Evolutionary conservation across 2,797 vertebrate species (phyloP).

Genomic region (Clarias fuscus): DNA sequence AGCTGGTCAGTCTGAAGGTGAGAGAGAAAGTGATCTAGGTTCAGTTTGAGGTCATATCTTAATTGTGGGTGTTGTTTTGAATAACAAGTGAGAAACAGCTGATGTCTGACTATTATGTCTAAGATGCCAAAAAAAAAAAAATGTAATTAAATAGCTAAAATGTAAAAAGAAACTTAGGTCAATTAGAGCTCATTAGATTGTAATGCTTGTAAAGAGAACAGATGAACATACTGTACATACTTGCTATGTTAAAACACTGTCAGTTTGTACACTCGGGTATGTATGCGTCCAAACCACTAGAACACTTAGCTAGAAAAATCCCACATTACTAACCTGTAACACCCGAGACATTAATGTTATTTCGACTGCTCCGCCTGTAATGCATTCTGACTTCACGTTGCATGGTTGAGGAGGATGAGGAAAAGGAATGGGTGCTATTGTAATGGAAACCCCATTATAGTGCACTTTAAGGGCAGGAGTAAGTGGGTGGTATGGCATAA

Average conservation of each 20-base stretch:
- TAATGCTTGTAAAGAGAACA: background rate
- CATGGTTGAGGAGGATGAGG: conserved; percentile 47
- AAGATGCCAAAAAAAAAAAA: background rate
- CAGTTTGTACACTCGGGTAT: conserved; percentile 1
- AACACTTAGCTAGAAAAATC: conserved; percentile 36
- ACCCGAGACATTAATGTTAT: conserved; percentile 52
- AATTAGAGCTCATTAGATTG: background rate
- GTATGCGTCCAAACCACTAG: conserved; percentile 22
- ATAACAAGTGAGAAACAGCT: conserved; percentile 11
- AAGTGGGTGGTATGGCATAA: conserved; percentile 57
- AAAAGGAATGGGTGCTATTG: conserved; percentile 51
- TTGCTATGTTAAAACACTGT: background rate
- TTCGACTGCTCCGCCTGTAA: conserved; percentile 50
- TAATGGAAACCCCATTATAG: conserved; percentile 60
- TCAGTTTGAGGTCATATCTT: conserved; percentile 46
- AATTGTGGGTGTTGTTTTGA: conserved; percentile 18
- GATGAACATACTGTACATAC: background rate
- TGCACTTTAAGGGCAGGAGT: conserved; percentile 52
- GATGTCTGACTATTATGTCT: background rate
- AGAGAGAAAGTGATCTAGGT: conserved; percentile 38
- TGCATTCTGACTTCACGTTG: conserved; percentile 54
- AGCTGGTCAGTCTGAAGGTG: conserved; percentile 51
- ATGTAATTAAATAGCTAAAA: background rate
- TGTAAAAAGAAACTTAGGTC: background rate
- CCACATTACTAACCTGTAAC: conserved; percentile 50